These are phyloP conservation scores for Drosophila jambulina DNA, from an alignment of 1,140 invertebrate genomes.

Conservation along the genomic window DNA sequence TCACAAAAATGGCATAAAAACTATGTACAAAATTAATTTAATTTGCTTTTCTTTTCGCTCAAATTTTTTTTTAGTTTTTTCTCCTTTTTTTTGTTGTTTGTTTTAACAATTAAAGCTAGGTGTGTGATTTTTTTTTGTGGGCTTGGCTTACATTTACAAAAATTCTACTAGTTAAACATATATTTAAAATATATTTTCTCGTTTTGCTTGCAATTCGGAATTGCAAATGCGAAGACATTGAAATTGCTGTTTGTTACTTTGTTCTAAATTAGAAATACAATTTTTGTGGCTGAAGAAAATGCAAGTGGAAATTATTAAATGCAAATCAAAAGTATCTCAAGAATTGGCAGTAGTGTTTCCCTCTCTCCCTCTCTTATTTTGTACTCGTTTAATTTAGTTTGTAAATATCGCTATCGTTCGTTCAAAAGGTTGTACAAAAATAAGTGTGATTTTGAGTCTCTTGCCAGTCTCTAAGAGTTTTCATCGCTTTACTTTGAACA, in stretches of 20 bases:
- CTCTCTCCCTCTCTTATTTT: conserved; percentile 16
- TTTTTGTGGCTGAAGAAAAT: conserved; percentile 50
- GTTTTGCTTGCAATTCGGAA: conserved; percentile 69
- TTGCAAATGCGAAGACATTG: conserved; percentile 77
- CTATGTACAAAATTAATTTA: conserved; percentile 66
- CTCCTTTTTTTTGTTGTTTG: conserved; percentile 51
- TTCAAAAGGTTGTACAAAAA: conserved; percentile 65
- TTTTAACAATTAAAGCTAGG: conserved; percentile 81
- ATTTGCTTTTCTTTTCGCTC: conserved; percentile 4
- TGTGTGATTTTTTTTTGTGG: conserved; percentile 48
- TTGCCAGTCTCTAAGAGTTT: conserved; percentile 77
- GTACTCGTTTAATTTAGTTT: conserved; percentile 68
- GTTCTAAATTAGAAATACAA: conserved; percentile 31
- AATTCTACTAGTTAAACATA: conserved; percentile 76
- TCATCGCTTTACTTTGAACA: conserved; percentile 56
- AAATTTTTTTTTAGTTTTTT: conserved; percentile 21
- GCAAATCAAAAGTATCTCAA: conserved; percentile 66
- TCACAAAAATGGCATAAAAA: conserved; percentile 78
- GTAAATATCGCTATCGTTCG: conserved; percentile 30
- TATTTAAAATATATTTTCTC: conserved; percentile 52
- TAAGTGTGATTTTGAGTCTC: conserved; percentile 58
- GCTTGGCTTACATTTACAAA: conserved; percentile 50
- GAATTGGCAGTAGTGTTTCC: conserved; percentile 63
- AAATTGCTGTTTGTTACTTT: conserved; percentile 50
- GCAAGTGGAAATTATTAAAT: conserved; percentile 60